Evolutionary conservation across 2,113 vertebrate genomes (phyloP).

Genomic region (Apistogramma diplotaenia): DNA sequence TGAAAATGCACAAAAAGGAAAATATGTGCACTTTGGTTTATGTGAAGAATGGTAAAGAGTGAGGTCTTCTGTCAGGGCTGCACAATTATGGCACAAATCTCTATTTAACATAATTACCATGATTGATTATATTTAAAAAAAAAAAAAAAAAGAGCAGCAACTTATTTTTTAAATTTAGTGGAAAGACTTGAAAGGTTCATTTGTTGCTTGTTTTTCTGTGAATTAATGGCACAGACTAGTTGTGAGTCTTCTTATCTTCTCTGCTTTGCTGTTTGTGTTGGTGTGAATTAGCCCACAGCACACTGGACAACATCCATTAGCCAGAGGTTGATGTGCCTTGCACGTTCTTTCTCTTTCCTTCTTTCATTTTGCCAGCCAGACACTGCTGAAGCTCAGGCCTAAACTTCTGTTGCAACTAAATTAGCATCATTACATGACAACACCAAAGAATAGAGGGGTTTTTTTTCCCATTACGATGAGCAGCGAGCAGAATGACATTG

Average conservation of each 20-base stretch:
- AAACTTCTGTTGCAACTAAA: slow-evolving; percentile 22
- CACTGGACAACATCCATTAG: slow-evolving; percentile 27
- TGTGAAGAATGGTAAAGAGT: not conserved
- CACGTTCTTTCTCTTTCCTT: slow-evolving; percentile 16
- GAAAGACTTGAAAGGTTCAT: not conserved
- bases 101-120: not conserved
- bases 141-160: not conserved
- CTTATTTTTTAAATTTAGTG: not conserved
- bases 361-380: slow-evolving; percentile 5
- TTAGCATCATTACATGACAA: slow-evolving; percentile 5
- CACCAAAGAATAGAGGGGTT: not conserved
- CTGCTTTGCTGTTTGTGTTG: not conserved
- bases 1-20: not conserved
- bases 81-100: not conserved
- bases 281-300: not conserved
- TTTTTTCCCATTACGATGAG: not conserved
- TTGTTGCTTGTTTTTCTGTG: not conserved
- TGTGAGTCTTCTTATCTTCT: not conserved
- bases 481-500: not conserved
- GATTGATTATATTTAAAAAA: not conserved
- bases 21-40: not conserved
- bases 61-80: not conserved
- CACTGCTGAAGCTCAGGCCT: not conserved
- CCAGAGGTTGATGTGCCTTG: not conserved
- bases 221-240: not conserved